These are phyloP conservation scores for Dynastes tityus DNA, from an alignment of 2,888 invertebrate genomes.

Conservation along the genomic window DNA sequence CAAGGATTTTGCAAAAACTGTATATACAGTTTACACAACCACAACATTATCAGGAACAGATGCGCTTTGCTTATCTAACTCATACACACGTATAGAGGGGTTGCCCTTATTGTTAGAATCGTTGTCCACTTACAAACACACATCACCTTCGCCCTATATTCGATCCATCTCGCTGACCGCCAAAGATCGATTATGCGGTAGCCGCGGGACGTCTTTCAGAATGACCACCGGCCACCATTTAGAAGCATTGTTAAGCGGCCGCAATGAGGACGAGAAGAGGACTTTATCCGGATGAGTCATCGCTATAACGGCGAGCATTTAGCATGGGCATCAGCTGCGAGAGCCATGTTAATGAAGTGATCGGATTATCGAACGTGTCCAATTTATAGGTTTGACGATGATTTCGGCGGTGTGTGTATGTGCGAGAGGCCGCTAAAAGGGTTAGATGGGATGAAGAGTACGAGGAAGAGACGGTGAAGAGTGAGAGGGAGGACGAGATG, in stretches of 20 bases:
- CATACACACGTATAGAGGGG: not conserved
- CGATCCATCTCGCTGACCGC: slow-evolving; percentile 19
- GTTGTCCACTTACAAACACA: not conserved
- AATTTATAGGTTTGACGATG: slow-evolving; percentile 36
- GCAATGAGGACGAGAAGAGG: slow-evolving; percentile 58
- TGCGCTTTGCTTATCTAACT: not conserved
- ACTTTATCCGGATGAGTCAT: slow-evolving; percentile 66
- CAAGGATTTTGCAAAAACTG: no score
- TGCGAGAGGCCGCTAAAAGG: not conserved
- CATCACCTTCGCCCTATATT: not conserved
- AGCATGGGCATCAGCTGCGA: slow-evolving; percentile 64
- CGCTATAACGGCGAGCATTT: slow-evolving; percentile 46
- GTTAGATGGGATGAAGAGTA: not conserved
- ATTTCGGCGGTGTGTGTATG: slow-evolving; percentile 16
- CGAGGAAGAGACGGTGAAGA: not conserved
- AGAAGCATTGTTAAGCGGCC: slow-evolving; percentile 61
- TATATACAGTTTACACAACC: no score
- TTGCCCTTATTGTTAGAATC: not conserved
- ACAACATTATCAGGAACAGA: slow-evolving; percentile 13
- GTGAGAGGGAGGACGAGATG: not conserved
- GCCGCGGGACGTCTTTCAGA: slow-evolving; percentile 68
- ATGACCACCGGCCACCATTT: slow-evolving; percentile 68
- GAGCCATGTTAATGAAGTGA: slow-evolving; percentile 60
- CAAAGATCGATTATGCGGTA: slow-evolving; percentile 65
- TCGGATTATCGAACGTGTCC: slow-evolving; percentile 53